Base-by-base conservation (phyloP, 1,140 invertebrate species). In the Drosophila santomea region DNA sequence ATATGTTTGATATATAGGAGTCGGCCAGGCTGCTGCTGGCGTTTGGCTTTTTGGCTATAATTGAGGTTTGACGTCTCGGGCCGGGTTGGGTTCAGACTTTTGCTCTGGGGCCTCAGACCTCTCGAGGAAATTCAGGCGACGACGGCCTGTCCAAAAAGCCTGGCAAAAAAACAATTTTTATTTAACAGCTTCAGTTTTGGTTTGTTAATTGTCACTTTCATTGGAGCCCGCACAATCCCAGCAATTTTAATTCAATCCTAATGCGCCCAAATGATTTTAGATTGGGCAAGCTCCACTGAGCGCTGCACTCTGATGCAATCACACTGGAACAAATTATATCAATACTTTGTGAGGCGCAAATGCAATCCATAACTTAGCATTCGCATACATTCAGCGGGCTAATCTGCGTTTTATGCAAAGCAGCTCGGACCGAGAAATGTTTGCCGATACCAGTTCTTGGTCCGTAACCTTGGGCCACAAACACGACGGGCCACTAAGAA, bases 181-280 rank as follows among this genome's bases (percentile, higher is more conserved):
- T 63, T 50, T 63, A 68, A 68, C 47, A 69, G 66, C 36, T 56
- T 71, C 20, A 68, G 52, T 71, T 71, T 71, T 48, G 61, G 28
- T 52, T 64, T 73, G 82, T 79, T 88, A 88, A 88, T 88, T 89
- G 83, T 88, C 84, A 88, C 83, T 88, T 88, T 88, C 83, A 69
- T 89, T 69, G 80, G 75, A 55, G 50, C 23, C 55, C 52, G 80
- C 71, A 82, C 86, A 88, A 88, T 88, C 67, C 86, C 75, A 88
- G 86, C 85, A 77, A 88, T 88, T 79, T 88, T 88, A 88, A 88
- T 88, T 77, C 83, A 88, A 86, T 82, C 78, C 78, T 88, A 86
- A 86, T 83, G 82, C 79, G 79, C 79, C 80, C 64, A 88, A 86
- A 83, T 83, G 57, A 76, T 60, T 73, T 38, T 14, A 51, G 41